These are phyloP conservation scores for Chalcosyrphus nemorum DNA, from an alignment of 2,888 invertebrate genomes.

Conservation along the genomic window DNA sequence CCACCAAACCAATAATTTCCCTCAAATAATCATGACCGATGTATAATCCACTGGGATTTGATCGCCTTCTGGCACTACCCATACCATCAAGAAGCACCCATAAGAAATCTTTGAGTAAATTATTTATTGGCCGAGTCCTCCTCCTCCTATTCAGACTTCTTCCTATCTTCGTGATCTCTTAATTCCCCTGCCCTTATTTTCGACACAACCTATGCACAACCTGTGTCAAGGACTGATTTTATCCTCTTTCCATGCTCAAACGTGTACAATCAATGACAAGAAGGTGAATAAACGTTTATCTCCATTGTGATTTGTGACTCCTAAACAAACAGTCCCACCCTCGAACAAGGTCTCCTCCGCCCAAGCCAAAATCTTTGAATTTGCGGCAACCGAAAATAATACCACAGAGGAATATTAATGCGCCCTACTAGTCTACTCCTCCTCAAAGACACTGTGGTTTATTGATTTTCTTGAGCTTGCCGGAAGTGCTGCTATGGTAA, in stretches of 20 bases:
- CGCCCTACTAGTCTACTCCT: no score
- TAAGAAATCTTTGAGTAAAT: no score
- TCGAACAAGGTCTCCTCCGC: background rate
- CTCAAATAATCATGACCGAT: no score
- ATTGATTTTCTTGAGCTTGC: background rate
- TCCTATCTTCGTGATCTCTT: no score
- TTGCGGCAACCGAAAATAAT: background rate
- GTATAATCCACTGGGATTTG: no score
- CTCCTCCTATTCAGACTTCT: no score
- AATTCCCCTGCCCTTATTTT: background rate
- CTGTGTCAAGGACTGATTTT: background rate
- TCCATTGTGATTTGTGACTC: background rate
- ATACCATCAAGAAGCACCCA: no score
- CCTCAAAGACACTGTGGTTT: background rate
- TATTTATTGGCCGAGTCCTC: no score
- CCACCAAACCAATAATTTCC: no score
- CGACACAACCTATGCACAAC: background rate
- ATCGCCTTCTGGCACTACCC: no score
- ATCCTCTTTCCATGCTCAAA: background rate
- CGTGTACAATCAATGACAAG: background rate
- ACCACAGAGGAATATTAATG: background rate
- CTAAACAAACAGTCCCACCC: background rate
- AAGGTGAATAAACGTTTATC: background rate
- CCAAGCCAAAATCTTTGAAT: background rate
- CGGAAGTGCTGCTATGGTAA: background rate